Evolutionary conservation across 1,140 invertebrate species (phyloP).

Genomic region (Nasonia vitripennis): DNA sequence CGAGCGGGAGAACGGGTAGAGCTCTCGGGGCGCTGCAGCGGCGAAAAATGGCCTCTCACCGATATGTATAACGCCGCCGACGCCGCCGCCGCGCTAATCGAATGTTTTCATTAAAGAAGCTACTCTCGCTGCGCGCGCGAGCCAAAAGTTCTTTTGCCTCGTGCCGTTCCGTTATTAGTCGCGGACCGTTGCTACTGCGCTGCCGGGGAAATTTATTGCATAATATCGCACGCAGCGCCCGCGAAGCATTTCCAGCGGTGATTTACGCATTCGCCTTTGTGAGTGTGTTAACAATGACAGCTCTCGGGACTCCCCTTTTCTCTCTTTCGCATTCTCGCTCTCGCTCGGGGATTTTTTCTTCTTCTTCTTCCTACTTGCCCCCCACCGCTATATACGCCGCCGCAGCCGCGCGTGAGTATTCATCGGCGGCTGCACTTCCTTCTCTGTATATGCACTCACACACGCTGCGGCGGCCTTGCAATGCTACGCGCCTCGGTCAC

Average conservation of each 20-base stretch:
- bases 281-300: conserved; percentile 58
- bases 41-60: conserved; percentile 27
- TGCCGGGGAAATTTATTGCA: conserved; percentile 54
- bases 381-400: too few relatives aligned
- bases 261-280: conserved; percentile 64
- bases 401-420: neutral
- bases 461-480: conserved; percentile 66
- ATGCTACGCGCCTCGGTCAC: conserved; percentile 62
- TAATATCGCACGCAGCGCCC: conserved; percentile 48
- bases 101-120: conserved; percentile 27
- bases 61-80: neutral
- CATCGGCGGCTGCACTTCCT: conserved; percentile 2
- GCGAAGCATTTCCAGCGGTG: conserved; percentile 51
- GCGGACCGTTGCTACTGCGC: conserved; percentile 38
- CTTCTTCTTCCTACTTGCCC: neutral
- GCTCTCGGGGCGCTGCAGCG: neutral
- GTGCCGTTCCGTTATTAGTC: conserved; percentile 31
- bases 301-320: neutral
- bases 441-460: neutral
- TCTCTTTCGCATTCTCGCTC: conserved; percentile 11
- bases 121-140: neutral
- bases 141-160: neutral
- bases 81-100: neutral
- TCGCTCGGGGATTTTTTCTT: neutral
- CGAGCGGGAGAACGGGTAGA: neutral